A percentile compares a stretch with the other conserved stretches of the same genome.
phyloP scores from a whole-genome alignment of 2,888 invertebrate species.

The Drosophila kanekoi region DNA sequence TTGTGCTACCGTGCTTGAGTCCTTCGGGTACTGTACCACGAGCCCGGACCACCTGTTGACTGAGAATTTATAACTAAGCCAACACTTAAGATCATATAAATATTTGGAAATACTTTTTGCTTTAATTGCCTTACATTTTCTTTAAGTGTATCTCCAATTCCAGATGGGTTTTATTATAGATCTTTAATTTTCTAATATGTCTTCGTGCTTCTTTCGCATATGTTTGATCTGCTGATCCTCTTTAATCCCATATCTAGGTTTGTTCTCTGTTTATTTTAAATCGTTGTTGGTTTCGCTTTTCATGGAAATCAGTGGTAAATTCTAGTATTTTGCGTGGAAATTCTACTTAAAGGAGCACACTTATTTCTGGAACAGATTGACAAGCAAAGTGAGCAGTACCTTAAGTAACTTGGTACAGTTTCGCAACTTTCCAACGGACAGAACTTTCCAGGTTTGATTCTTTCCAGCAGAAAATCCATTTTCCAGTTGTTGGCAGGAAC shows the following conservation, averaged over 20 bases:
- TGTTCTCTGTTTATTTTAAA: background rate
- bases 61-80: conserved; percentile 1
- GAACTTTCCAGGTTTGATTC: too few species aligned
- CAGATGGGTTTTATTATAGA: background rate
- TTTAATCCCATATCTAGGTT: background rate
- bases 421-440: too few species aligned
- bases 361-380: background rate
- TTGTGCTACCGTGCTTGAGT: conserved; percentile 29
- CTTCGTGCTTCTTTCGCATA: too few species aligned
- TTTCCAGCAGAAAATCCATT: too few species aligned
- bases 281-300: background rate
- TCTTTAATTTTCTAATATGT: background rate
- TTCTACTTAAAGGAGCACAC: background rate
- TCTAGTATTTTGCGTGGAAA: background rate
- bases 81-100: conserved; percentile 8
- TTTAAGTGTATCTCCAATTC: too few species aligned
- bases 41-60: conserved; percentile 33
- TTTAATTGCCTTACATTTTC: background rate
- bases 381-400: background rate
- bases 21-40: conserved; percentile 28
- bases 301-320: conserved; percentile 3
- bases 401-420: too few species aligned
- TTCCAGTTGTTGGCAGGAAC: too few species aligned
- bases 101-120: background rate
- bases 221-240: background rate